These are phyloP conservation scores for Petromus typicus DNA, from an alignment of 2,113 vertebrate species.

Conservation along the genomic window DNA sequence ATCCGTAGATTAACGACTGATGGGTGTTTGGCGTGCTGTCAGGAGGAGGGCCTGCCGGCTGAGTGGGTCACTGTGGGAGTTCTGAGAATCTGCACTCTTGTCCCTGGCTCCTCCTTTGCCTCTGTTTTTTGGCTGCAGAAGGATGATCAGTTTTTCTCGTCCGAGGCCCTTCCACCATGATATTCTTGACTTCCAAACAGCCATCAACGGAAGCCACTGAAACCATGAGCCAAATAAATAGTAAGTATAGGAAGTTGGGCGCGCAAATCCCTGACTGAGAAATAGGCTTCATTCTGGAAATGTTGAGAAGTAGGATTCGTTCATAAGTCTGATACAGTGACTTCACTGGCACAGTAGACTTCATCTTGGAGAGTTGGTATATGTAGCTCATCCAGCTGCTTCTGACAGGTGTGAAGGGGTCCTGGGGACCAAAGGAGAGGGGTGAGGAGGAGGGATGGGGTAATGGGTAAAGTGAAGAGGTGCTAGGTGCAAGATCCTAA, in stretches of 20 bases:
- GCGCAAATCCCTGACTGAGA: not conserved
- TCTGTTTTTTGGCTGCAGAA: not conserved
- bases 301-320: not conserved
- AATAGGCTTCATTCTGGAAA: not conserved
- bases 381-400: not conserved
- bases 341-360: not conserved
- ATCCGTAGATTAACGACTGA: not conserved
- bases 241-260: not conserved
- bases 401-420: not conserved
- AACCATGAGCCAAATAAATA: not conserved
- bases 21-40: rapidly evolving
- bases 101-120: not conserved
- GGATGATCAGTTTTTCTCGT: not conserved
- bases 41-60: not conserved
- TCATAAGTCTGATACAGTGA: not conserved
- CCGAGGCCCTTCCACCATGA: no score
- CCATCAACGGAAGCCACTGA: not conserved
- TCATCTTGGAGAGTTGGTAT: not conserved
- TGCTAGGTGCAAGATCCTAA: not conserved
- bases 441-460: not conserved
- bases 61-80: not conserved
- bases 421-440: not conserved
- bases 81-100: not conserved
- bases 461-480: not conserved
- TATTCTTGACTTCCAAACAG: not conserved